These are phyloP conservation scores for Heliconius hortense DNA, from an alignment of 2,888 invertebrate species.

Conservation along the genomic window DNA sequence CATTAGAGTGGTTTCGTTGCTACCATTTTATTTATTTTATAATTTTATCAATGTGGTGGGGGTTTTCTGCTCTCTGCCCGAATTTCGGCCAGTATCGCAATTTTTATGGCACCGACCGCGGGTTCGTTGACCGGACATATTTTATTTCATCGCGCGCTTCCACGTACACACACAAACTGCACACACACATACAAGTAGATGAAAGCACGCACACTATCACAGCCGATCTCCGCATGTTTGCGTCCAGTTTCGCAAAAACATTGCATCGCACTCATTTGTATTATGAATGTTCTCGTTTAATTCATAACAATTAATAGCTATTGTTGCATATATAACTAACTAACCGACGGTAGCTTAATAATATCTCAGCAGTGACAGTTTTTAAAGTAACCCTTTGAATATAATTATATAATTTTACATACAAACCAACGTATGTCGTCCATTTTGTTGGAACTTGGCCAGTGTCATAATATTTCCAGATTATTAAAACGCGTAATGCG, in stretches of 20 bases:
- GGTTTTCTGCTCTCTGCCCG: conserved; percentile 62
- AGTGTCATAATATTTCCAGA: conserved; percentile 65
- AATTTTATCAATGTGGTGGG: conserved; percentile 28
- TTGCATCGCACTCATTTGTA: conserved; percentile 63
- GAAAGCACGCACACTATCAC: conserved; percentile 63
- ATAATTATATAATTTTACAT: conserved; percentile 35
- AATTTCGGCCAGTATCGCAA: conserved; percentile 80
- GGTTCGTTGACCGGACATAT: conserved; percentile 81
- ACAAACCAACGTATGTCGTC: conserved; percentile 46
- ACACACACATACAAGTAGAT: conserved; percentile 63
- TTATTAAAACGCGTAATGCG: conserved; percentile 74
- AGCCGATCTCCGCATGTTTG: conserved; percentile 69
- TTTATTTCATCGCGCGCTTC: conserved; percentile 82
- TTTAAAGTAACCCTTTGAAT: conserved; percentile 32
- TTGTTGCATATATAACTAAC: conserved; percentile 52
- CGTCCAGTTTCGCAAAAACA: conserved; percentile 74
- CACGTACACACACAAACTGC: conserved; percentile 75
- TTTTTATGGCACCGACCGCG: conserved; percentile 80
- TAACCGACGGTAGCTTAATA: conserved; percentile 35
- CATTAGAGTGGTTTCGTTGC: background rate
- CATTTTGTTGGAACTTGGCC: conserved; percentile 51
- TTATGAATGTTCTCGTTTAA: conserved; percentile 65
- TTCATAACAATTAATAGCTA: conserved; percentile 62
- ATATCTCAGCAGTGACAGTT: conserved; percentile 23
- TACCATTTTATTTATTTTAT: conserved; percentile 15